A percentile compares a stretch with the other conserved stretches of the same genome.
phyloP scores from a whole-genome alignment of 1,140 invertebrate species.

The Cryptotermes secundus region DNA sequence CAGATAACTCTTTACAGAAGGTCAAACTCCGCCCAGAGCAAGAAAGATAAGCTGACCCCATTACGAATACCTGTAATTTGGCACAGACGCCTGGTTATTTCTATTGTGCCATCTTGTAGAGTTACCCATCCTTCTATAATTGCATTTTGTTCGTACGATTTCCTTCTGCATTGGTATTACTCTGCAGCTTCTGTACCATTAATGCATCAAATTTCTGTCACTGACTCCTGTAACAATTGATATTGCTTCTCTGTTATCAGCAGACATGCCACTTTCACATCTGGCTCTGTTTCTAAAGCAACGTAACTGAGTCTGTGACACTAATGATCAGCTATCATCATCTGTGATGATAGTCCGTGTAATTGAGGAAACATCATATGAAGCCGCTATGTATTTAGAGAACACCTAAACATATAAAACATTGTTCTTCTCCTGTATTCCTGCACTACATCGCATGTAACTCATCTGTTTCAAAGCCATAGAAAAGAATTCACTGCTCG shows the following conservation, averaged over 20 bases:
- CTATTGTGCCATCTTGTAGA: not conserved
- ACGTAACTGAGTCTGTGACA: not conserved
- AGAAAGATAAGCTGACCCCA: not conserved
- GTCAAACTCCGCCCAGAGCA: not conserved
- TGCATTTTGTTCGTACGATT: no score
- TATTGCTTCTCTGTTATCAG: not conserved
- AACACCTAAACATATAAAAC: conserved; percentile 3
- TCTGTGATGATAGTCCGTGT: not conserved
- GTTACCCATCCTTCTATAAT: no score
- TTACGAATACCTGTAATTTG: not conserved
- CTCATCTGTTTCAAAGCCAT: no score
- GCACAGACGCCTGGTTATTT: not conserved
- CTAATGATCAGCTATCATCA: not conserved
- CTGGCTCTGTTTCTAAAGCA: not conserved
- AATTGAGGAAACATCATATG: not conserved
- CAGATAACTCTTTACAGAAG: not conserved
- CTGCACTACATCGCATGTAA: no score
- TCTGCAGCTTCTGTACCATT: not conserved
- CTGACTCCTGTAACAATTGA: not conserved
- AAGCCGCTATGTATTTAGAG: not conserved
- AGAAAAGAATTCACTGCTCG: no score
- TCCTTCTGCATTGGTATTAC: not conserved
- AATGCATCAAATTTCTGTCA: not conserved
- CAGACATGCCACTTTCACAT: not conserved
- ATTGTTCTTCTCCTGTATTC: not conserved